Conservation (phyloP, 2,888 invertebrate species). For the Atrina japonica region DNA sequence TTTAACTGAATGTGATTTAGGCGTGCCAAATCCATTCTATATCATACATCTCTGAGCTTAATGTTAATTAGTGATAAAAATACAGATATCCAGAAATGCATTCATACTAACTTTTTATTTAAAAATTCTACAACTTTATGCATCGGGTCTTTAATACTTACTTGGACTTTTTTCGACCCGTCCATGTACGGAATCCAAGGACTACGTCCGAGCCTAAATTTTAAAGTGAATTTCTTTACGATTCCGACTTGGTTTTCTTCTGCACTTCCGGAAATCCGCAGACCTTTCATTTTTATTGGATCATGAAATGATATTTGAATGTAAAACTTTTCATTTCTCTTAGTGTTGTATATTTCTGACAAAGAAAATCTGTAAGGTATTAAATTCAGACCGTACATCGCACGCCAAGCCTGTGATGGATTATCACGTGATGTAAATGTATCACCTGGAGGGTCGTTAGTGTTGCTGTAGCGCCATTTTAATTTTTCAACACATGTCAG, state of each 20-base stretch:
- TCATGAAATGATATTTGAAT: slow-evolving; percentile 23
- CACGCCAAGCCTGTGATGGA: slow-evolving; percentile 45
- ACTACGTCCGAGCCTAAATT: slow-evolving; percentile 2
- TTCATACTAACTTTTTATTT: too few species aligned
- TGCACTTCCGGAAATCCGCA: slow-evolving; percentile 34
- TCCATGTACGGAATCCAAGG: slow-evolving; percentile 45
- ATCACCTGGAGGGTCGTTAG: slow-evolving; percentile 32
- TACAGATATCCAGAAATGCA: too few species aligned
- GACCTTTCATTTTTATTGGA: slow-evolving; percentile 13
- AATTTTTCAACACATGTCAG: slow-evolving; percentile 5
- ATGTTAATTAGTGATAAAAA: too few species aligned
- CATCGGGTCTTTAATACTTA: too few species aligned
- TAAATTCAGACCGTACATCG: slow-evolving; percentile 33
- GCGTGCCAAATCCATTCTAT: too few species aligned
- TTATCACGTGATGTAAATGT: slow-evolving; percentile 36
- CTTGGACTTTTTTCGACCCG: slow-evolving; percentile 28
- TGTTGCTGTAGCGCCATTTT: slow-evolving; percentile 37
- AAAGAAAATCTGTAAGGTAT: slow-evolving; percentile 18
- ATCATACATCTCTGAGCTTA: too few species aligned
- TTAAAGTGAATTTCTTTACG: slow-evolving; percentile 41
- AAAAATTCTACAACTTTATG: too few species aligned
- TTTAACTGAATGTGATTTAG: too few species aligned
- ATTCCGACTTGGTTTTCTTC: slow-evolving; percentile 31
- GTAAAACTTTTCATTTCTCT: slow-evolving; percentile 15
- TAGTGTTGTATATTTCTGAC: slow-evolving; percentile 2